Evolutionary conservation across 2,888 invertebrate species (phyloP), one percentile per base, ranked within the genome.

Genomic region (Lissocephala sabroskyi): DNA sequence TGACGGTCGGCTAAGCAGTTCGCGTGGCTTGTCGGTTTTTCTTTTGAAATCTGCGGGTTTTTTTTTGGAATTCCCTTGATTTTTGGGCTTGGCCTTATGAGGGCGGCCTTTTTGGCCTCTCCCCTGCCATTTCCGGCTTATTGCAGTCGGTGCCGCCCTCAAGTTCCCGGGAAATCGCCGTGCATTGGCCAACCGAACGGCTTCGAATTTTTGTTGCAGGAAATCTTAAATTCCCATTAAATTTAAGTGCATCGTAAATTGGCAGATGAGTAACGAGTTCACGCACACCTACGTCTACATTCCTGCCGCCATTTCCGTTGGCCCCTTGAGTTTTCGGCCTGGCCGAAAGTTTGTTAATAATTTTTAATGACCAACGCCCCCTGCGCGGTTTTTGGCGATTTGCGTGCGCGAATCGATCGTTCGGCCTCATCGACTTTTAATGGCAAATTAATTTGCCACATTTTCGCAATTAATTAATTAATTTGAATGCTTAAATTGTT

Each of bases 161-260:
- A 13, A 13, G 30, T 32, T n/a, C n/a, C n/a, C n/a, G n/a, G n/a
- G n/a, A n/a, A n/a, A n/a, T n/a, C n/a, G n/a, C n/a, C n/a, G n/a
- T n/a, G n/a, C n/a, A n/a, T n/a, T n/a, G n/a, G n/a, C n/a, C n/a
- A n/a, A n/a, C n/a, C n/a, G n/a, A n/a, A n/a, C 23, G 23, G 23
- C 23, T 5, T 23, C 23, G 3, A 23, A 23, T 23, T 35, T 30
- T 13, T 37, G 19, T 18, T 65, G 70, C 66, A 65, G 79, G 70
- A 76, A 76, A 76, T 75, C 75, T 76, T 79, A 65, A 79, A 79
- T 79, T 79, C 66, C 59, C 65, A 76, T 79, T 62, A 79, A 76
- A 73, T 58, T 73, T 73, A 59, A 76, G 77, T 79, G 77, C 62
- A 62, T 63, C 66, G 60, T 76, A 79, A 73, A 76, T 76, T 76